A percentile compares a stretch with the other conserved stretches of the same genome.
phyloP scores from a whole-genome alignment of 2,888 invertebrate species.

The Cheilosia urbana region DNA sequence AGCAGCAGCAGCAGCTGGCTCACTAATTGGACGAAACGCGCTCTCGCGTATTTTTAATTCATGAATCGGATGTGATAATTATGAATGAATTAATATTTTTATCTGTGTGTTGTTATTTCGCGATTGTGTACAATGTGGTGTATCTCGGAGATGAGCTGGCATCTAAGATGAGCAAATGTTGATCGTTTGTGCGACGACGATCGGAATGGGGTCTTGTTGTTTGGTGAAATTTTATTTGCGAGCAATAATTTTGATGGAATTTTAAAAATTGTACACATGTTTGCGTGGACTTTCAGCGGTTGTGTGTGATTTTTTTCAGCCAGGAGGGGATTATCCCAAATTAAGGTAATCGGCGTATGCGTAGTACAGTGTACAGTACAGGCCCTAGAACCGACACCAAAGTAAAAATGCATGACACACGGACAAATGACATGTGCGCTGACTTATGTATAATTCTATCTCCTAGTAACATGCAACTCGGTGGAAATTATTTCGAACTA shows the following conservation, averaged over 20 bases:
- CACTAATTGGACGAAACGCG: slow-evolving; percentile 61
- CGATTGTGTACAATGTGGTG: not conserved
- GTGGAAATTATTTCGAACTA: no score
- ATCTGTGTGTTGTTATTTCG: not conserved
- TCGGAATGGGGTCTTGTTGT: not conserved
- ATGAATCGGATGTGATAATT: slow-evolving; percentile 74
- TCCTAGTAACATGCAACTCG: no score
- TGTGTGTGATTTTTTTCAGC: not conserved
- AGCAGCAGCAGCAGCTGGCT: not conserved
- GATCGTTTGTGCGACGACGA: slow-evolving; percentile 5
- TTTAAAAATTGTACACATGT: no score
- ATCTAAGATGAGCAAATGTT: slow-evolving; percentile 37
- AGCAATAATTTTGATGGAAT: no score
- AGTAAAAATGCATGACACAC: no score
- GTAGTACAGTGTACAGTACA: no score
- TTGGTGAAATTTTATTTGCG: not conserved
- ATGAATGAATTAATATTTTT: slow-evolving; percentile 63
- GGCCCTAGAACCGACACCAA: no score
- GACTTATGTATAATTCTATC: no score
- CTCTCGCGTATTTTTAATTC: slow-evolving; percentile 71
- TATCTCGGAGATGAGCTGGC: slow-evolving; percentile 42
- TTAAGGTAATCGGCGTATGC: no score
- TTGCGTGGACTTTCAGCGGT: no score
- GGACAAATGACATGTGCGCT: no score
- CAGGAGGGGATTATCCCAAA: no score